Evolutionary conservation across 2,888 invertebrate species (phyloP), one percentile per base, ranked within the genome.

Genomic region (Platerodrilus igneus): DNA sequence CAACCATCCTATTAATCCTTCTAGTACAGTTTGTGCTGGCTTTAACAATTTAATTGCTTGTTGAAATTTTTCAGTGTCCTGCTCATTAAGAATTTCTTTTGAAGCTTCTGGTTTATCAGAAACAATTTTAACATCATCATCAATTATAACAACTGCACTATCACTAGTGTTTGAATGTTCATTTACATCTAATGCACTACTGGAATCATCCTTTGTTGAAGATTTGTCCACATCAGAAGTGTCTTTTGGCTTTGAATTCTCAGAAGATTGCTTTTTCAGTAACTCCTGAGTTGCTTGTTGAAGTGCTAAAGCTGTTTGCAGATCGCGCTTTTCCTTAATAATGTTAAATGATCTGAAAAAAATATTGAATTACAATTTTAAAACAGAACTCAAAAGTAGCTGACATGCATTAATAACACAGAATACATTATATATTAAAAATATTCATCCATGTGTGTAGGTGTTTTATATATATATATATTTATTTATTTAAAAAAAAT

Each of bases 1-100:
- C 19, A 89, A 68, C 71, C 83, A 81, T 31, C 70, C 69, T 17
- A 84, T 61, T 14, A 85, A 67, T 53, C 83, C 80, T 41, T 71
- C 68, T 27, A 79, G 58, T 2, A 72, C 56, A 4, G 62, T 58
- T 13, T 34, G 25, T 13, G 35, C 26, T 14, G 41, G 41, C 19
- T 41, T 34, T 8, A 41, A 21, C 15, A 41, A 19, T 2, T 37
- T 34, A n/a, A 36, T 11, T n/a, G 38, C 37, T 35, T 45, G 27
- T 8, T 45, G 45, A 10, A 41, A 21, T 17, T 41, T 45, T 13
- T 41, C 30, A 8, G 41, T 10, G 5, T 41, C 38, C 11, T 45
- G 32, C 3, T 30, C 36, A n/a, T n/a, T n/a, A n/a, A n/a, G n/a
- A n/a, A n/a, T n/a, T n/a, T n/a, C n/a, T n/a, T n/a, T n/a, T n/a